Evolutionary conservation across 2,888 invertebrate species (phyloP), one percentile per base, ranked within the genome.

Genomic region (Exephanes ischioxanthus): DNA sequence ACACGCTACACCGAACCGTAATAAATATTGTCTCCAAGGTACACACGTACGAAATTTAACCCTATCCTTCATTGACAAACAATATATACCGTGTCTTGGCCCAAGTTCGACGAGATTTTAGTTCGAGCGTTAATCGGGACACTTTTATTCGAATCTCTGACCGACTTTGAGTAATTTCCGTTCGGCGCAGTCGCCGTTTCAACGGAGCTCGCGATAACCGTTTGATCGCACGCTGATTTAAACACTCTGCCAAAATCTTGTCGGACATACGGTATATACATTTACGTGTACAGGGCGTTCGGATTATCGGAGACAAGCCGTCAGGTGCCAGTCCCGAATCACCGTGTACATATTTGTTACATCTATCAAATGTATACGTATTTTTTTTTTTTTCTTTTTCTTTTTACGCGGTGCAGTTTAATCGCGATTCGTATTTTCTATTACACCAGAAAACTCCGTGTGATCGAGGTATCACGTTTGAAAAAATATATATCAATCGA

Each of bases 401-500:
- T 84, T 70, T 75, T 70, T 83, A 76, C 75, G 71, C 68, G 58
- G 33, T 61, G 61, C 61, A 61, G 16, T 71, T 63, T 51, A 55
- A 53, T 63, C 66, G 55, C 63, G 71, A 66, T 83, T 63, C 83
- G 68, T 68, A 61, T 61, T 77, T 26, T 77, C 51, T 26, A 68
- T 73, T 22, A 68, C 30, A 41, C 83, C 68, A 83, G 83, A 83
- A 68, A 72, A 68, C 73, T 75, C 72, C 77, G 70, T 66, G 76
- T 88, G 86, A 89, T 89, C 86, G 89, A 87, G 87, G 88, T 89
- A 90, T 91, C 89, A 92, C 92, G 91, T 92, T 83, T 92, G 92
- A 92, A 92, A 92, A 92, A 92, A 92, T 92, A 92, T 92, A 92
- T 92, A 88, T 91, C 88, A 90, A 91, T 91, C 89, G 89, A 89